Conservation (phyloP, 2,797 vertebrate species). For the Pelobates cultripes region DNA sequence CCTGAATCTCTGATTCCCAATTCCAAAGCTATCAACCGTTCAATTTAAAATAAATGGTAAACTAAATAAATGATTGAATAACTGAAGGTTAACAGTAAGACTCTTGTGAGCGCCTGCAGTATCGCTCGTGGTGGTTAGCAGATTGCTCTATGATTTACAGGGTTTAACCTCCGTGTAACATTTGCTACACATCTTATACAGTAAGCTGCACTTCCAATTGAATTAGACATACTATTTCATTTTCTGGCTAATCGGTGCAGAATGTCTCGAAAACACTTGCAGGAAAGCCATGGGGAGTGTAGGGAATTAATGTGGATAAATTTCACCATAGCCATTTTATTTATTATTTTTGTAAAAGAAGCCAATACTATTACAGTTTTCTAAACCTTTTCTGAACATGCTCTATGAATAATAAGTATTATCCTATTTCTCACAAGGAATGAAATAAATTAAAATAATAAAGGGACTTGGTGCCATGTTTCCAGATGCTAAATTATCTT, state of each 20-base stretch:
- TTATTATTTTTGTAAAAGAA: constrained; percentile 6
- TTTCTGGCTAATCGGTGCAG: not conserved
- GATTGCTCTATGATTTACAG: not conserved
- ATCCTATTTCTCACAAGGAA: too few relatives aligned
- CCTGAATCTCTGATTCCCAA: too few relatives aligned
- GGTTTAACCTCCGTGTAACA: not conserved
- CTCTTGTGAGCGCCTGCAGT: too few relatives aligned
- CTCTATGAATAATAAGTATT: not conserved
- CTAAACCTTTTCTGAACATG: not conserved
- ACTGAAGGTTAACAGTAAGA: too few relatives aligned
- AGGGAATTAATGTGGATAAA: not conserved
- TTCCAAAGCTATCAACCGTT: too few relatives aligned
- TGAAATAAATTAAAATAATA: too few relatives aligned
- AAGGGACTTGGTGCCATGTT: too few relatives aligned
- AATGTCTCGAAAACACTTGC: not conserved
- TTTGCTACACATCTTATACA: not conserved
- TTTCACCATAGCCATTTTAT: not conserved
- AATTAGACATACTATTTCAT: not conserved
- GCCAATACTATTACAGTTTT: not conserved
- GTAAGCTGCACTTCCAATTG: not conserved
- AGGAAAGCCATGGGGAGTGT: not conserved
- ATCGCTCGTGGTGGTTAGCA: not conserved
- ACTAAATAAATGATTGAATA: too few relatives aligned
- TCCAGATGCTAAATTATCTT: too few relatives aligned
- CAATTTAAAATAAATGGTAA: too few relatives aligned